Evolutionary conservation across 2,888 invertebrate species (phyloP).

Genomic region (Eupithecia subfuscata): DNA sequence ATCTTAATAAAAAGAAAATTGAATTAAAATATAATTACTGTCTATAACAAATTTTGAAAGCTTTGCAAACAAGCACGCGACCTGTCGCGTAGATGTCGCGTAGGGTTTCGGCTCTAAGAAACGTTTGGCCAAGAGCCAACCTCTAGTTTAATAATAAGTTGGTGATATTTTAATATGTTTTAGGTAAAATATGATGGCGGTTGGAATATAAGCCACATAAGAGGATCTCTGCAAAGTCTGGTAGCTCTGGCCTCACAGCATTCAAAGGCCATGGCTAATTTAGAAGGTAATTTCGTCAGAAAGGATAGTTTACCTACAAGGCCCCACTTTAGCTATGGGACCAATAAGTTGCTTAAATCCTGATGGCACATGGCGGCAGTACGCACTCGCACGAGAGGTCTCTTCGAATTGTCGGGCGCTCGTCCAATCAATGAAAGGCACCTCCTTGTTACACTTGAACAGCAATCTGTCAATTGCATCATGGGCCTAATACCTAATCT

Average conservation of each 20-base stretch:
- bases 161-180: constrained; percentile 35
- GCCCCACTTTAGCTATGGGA: not conserved
- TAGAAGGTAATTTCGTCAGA: constrained; percentile 79
- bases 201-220: constrained; percentile 94
- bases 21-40: no score
- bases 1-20: no score
- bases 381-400: not conserved
- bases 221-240: constrained; percentile 95
- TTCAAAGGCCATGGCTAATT: constrained; percentile 86
- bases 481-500: no score
- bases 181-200: constrained; percentile 90
- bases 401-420: not conserved
- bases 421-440: not conserved
- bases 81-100: no score
- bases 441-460: no score
- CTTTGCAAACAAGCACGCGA: no score
- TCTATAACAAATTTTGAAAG: no score
- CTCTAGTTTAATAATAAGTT: not conserved
- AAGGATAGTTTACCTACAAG: not conserved
- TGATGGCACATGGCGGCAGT: no score
- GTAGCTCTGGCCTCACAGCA: constrained; percentile 90
- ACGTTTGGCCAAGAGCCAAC: not conserved
- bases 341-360: no score
- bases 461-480: no score
- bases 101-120: not conserved